Conservation (phyloP, 2,888 invertebrate genomes). For the Troilus luridus region DNA sequence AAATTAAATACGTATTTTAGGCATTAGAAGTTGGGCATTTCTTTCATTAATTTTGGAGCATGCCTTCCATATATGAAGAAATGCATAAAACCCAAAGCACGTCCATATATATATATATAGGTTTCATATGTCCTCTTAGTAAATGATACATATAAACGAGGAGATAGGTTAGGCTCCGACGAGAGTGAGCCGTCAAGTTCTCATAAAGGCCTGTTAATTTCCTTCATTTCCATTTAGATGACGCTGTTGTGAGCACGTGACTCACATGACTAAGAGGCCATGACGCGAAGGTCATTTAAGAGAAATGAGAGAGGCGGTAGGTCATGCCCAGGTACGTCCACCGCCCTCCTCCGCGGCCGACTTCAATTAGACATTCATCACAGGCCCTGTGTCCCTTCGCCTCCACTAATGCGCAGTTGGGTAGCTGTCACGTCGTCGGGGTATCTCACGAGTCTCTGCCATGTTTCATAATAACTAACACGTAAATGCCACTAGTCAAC, state of each 20-base stretch:
- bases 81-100: too few species aligned
- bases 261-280: slow-evolving; percentile 27
- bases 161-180: neutral
- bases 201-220: slow-evolving; percentile 53
- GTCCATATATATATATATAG: too few species aligned
- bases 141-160: slow-evolving; percentile 14
- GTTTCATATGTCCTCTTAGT: neutral
- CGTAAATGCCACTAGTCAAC: neutral
- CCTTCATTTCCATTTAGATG: slow-evolving; percentile 56
- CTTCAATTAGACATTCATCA: slow-evolving; percentile 34
- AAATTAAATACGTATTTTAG: too few species aligned
- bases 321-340: neutral
- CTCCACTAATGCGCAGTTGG: neutral
- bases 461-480: neutral
- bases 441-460: neutral
- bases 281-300: neutral
- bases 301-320: slow-evolving; percentile 6
- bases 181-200: neutral
- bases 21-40: too few species aligned
- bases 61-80: too few species aligned
- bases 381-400: neutral
- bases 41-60: too few species aligned
- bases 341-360: neutral
- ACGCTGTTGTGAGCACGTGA: neutral
- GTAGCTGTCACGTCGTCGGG: neutral